Base-by-base conservation (phyloP, 2,113 vertebrate species). In the Tupaia chinensis region DNA sequence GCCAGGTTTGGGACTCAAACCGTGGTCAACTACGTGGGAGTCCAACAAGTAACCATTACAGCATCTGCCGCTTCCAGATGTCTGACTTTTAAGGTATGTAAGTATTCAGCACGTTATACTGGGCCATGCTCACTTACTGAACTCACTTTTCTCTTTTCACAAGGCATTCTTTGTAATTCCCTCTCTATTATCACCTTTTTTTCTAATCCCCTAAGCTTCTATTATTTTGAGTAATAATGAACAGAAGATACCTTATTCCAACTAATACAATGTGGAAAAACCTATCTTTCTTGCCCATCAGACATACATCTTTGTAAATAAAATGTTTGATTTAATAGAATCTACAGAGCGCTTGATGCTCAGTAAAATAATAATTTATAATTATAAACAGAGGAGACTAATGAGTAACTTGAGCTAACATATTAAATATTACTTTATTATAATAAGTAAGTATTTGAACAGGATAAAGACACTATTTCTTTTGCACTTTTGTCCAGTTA, bases 341-440 rank as follows among this genome's bases (percentile, higher is more conserved):
- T 23, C 20, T 60, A 79, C 53, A 7, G 78, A 81, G 29, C 83
- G 14, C 54, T 78, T 91, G 91, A 58, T 22, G 79, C 60, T 87
- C 25, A 65, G 16, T 27, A 81, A 89, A 79, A 70, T 79, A 69
- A 61, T 56, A 61, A 92, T 77, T 94, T 56, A 86, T 25, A 86
- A 66, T 77, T 82, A 22, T n/a, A 29, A 29, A 70, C 76, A 58
- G 56, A 65, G 53, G 4, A 5, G 17, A 84, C 14, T 61, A 29
- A 7, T 82, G 12, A 66, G 65, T 44, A 95, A 15, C 14, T 70
- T 86, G 58, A 80, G 63, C 74, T 89, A 56, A 6, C 79, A 12
- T 78, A 84, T 68, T 14, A 14, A 93, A 69, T 58, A 53, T 81
- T n/a, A 2, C 14, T 53, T 81, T 27, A 80, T 81, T 94, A 80